Evolutionary conservation across 2,113 vertebrate species (phyloP), one percentile per base, ranked within the genome.

Genomic region (Rhodinocichla rosea): DNA sequence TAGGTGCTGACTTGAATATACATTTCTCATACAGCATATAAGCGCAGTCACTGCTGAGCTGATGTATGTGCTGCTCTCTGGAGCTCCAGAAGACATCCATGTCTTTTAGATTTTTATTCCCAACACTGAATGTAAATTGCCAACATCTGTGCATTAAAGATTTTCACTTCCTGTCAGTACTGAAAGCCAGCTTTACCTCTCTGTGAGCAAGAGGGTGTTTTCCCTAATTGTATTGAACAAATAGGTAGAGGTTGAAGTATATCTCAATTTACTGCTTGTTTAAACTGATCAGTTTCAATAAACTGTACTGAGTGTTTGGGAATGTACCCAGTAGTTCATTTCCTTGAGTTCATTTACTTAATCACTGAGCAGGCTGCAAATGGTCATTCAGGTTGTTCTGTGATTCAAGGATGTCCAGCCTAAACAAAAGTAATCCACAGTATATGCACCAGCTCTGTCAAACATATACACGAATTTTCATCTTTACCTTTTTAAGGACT

Each of bases 221-320:
- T 95, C 91, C 97, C 97, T 98, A 98, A 98, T 98, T 97, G 92
- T 90, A 67, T 94, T 96, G 69, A 33, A 89, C 71, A 81, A 96
- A 97, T 55, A 87, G 93, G 42, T 95, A 73, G 70, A 95, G 70
- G 90, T 94, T 97, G 97, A 98, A 98, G 92, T 97, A 96, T 98
- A 98, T 98, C 94, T 98, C 97, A 96, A 95, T 98, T 98, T 98
- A 84, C 97, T 98, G 81, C 92, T 97, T 97, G 81, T 98, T 98
- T 97, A 97, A 97, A 94, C 85, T 87, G 96, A 97, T 98, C 95
- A 89, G 85, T 97, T 97, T 97, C 97, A 97, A 97, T 97, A 97
- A 98, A 95, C 90, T 95, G 11, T 77, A 91, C 69, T 20, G 15
- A 96, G 49, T 95, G 92, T 96, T 96, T 97, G 91, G 94, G 86